Evolutionary conservation across 2,797 vertebrate species (phyloP).

Genomic region (Propithecus deckenii): DNA sequence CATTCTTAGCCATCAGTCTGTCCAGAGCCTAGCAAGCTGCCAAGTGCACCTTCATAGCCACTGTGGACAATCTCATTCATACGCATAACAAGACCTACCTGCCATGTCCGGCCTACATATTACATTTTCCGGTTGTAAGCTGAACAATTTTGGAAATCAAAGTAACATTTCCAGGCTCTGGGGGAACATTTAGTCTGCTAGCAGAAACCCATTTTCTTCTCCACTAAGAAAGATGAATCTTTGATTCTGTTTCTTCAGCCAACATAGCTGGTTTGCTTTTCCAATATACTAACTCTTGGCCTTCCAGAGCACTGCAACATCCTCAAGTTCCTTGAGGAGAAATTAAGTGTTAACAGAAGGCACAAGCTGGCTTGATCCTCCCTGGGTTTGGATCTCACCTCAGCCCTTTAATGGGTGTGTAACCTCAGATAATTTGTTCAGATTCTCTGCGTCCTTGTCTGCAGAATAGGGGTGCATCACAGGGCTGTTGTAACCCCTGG

Average conservation of each 20-base stretch:
- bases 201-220: conserved; percentile 28
- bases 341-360: neutral
- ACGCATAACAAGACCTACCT: neutral
- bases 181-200: neutral
- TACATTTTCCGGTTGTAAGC: neutral
- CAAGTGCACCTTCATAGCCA: neutral
- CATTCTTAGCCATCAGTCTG: neutral
- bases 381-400: neutral
- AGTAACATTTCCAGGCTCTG: conserved; percentile 19
- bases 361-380: neutral
- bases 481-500: too few relatives aligned
- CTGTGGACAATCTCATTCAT: neutral
- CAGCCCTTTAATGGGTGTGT: neutral
- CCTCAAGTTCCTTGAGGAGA: neutral
- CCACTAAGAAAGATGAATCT: neutral
- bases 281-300: neutral
- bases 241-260: conserved; percentile 15
- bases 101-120: neutral
- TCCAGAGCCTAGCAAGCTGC: neutral
- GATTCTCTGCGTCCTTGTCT: neutral
- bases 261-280: neutral
- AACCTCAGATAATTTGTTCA: neutral
- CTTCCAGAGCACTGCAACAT: neutral
- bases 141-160: conserved; percentile 22
- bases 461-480: neutral